Evolutionary conservation across 1,140 invertebrate genomes (phyloP).

Genomic region (fruit fly (Drosophila melanogaster)): Release_6_plus_ISO1_MT NC_004354.4:10364001-10364500

Average conservation of each 20-base stretch:
- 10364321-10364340: background rate
- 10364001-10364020: constrained; percentile 4
- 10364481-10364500: background rate
- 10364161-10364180: background rate
- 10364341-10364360: constrained; percentile 18
- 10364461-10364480: background rate
- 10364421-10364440: background rate
- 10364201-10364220: background rate
- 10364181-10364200: background rate
- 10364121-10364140: background rate
- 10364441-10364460: background rate
- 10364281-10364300: background rate
- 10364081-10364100: background rate
- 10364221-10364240: constrained; percentile 1
- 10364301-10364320: background rate
- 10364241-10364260: background rate
- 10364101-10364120: background rate
- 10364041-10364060: background rate
- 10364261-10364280: background rate
- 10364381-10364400: constrained; percentile 41
- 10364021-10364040: background rate
- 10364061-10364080: background rate
- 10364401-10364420: constrained; percentile 14
- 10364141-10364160: background rate
- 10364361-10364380: constrained; percentile 27